phyloP scores from a whole-genome alignment of 2,113 vertebrate species.

The Leptosomus discolor region DNA sequence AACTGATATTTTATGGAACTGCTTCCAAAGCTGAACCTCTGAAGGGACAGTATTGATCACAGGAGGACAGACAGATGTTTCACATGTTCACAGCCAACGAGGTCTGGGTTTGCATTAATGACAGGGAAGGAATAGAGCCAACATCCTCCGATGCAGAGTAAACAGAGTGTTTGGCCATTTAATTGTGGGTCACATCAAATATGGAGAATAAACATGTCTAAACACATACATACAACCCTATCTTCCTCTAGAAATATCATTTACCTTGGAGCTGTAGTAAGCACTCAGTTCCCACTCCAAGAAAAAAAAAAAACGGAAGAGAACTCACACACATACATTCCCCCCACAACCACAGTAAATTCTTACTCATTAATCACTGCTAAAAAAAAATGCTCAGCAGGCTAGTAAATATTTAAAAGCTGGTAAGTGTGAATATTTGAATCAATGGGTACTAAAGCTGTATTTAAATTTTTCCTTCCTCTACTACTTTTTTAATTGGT shows the following conservation, averaged over 20 bases:
- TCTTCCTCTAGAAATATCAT: not conserved
- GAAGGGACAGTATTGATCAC: constrained; percentile 63
- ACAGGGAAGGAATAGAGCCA: constrained; percentile 21
- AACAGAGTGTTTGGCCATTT: constrained; percentile 33
- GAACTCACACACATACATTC: not conserved
- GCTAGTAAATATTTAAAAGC: constrained; percentile 64
- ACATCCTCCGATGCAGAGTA: not conserved
- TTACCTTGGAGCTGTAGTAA: constrained; percentile 1
- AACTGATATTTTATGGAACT: constrained; percentile 65
- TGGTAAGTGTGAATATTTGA: constrained; percentile 35
- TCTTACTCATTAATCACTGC: constrained; percentile 45
- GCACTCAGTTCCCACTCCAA: not conserved
- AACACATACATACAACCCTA: not conserved
- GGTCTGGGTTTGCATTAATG: constrained; percentile 63
- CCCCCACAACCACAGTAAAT: not conserved
- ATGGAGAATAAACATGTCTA: constrained; percentile 19
- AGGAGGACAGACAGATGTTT: constrained; percentile 65
- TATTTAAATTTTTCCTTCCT: constrained; percentile 9
- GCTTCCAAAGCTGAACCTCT: constrained; percentile 42
- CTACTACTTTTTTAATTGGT: constrained; percentile 28
- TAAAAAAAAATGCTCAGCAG: constrained; percentile 37
- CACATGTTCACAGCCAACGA: constrained; percentile 15
- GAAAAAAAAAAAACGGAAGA: not conserved
- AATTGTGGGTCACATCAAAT: constrained; percentile 46
- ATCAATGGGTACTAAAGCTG: constrained; percentile 36